Percentiles rank a stretch among this genome's conserved stretches.
Evolutionary conservation across 2,888 invertebrate species (phyloP).

Genomic region (Crocallis elinguaria): DNA sequence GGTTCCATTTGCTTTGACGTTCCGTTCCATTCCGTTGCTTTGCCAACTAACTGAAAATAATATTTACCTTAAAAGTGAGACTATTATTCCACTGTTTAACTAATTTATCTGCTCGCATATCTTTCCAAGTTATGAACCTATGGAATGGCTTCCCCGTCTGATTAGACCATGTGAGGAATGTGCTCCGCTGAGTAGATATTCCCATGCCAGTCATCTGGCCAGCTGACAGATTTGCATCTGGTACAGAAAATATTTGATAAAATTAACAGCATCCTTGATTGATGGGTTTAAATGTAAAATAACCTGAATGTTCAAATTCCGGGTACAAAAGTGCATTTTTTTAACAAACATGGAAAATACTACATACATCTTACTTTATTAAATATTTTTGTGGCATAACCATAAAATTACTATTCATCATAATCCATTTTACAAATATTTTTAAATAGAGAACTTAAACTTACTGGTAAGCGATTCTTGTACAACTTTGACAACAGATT

Average conservation of each 20-base stretch:
- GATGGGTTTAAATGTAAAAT: too few species aligned
- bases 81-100: conserved; percentile 92
- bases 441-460: conserved; percentile 30
- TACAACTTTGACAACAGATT: conserved; percentile 87
- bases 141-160: conserved; percentile 90
- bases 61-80: conserved; percentile 86
- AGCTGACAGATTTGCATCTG: conserved; percentile 89
- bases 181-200: conserved; percentile 92
- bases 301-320: too few species aligned
- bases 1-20: too few species aligned
- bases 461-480: conserved; percentile 88
- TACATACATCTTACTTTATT: too few species aligned
- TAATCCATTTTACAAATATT: not conserved
- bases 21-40: too few species aligned
- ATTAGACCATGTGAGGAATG: conserved; percentile 94
- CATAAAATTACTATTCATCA: not conserved
- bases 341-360: too few species aligned
- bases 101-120: conserved; percentile 89
- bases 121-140: conserved; percentile 96
- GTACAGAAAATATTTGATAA: not conserved
- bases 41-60: too few species aligned
- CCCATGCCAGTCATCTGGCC: conserved; percentile 91
- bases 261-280: not conserved
- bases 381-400: too few species aligned
- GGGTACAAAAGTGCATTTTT: too few species aligned